These are phyloP conservation scores for Fregetta grallaria DNA, from an alignment of 2,113 vertebrate species.

Conservation along the genomic window DNA sequence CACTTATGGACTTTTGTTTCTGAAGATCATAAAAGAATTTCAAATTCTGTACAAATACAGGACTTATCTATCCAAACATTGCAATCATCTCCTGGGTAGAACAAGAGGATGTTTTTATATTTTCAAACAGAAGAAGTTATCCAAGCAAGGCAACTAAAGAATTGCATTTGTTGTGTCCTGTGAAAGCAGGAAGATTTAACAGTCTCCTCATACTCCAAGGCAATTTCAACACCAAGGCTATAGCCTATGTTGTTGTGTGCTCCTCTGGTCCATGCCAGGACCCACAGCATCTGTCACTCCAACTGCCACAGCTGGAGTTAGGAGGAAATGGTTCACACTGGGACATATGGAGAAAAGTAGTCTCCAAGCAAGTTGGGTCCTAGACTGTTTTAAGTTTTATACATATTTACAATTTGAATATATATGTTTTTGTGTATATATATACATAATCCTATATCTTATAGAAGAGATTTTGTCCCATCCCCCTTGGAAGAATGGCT, in stretches of 20 bases:
- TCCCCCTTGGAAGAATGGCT: not conserved
- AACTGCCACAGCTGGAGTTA: not conserved
- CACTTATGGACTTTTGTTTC: not conserved
- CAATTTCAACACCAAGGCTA: not conserved
- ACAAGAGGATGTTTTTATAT: not conserved
- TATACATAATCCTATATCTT: not conserved
- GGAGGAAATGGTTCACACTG: not conserved
- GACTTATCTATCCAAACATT: not conserved
- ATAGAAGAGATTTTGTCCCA: not conserved
- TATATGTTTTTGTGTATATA: not conserved
- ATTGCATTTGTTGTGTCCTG: not conserved
- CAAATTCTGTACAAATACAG: not conserved
- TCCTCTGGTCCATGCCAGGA: not conserved
- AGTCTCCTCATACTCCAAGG: not conserved
- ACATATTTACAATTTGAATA: not conserved
- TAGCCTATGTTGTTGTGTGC: not conserved
- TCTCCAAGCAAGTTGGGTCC: not conserved
- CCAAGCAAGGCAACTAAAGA: not conserved
- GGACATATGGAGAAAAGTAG: not conserved
- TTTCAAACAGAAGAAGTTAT: not conserved
- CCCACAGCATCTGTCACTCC: not conserved
- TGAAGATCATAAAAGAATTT: not conserved
- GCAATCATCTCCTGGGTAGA: not conserved
- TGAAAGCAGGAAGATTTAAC: not conserved
- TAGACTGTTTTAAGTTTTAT: not conserved